A percentile compares a stretch with the other conserved stretches of the same genome.
phyloP scores from a whole-genome alignment of 2,797 vertebrate species.

The Mus spretus region DNA sequence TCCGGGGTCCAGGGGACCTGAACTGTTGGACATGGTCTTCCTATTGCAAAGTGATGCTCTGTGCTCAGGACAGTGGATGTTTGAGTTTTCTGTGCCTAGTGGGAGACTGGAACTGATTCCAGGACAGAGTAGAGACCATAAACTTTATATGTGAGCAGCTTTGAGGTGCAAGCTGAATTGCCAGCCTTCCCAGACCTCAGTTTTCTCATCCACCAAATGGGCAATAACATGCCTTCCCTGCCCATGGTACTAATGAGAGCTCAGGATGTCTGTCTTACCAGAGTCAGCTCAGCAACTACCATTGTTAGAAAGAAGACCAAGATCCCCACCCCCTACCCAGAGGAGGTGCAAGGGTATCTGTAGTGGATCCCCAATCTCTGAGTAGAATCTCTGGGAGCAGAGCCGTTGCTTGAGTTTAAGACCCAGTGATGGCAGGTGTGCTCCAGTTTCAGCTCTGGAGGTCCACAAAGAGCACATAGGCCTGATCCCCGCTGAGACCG shows the following conservation, averaged over 20 bases:
- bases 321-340: neutral
- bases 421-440: neutral
- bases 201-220: conserved; percentile 49
- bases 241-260: neutral
- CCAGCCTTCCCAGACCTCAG: neutral
- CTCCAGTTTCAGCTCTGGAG: neutral
- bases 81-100: neutral
- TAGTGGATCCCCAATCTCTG: neutral
- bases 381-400: neutral
- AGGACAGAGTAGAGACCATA: neutral
- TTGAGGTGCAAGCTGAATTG: neutral
- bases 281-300: neutral
- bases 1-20: neutral
- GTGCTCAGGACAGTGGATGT: neutral
- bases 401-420: neutral
- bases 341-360: neutral
- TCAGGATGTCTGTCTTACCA: neutral
- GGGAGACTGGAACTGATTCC: neutral
- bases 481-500: neutral
- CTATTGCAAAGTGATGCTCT: neutral
- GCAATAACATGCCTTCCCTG: too few species aligned
- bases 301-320: neutral
- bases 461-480: neutral
- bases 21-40: neutral
- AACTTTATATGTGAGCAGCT: neutral